phyloP scores from a whole-genome alignment of 2,113 vertebrate species.

The Alces alces region DNA sequence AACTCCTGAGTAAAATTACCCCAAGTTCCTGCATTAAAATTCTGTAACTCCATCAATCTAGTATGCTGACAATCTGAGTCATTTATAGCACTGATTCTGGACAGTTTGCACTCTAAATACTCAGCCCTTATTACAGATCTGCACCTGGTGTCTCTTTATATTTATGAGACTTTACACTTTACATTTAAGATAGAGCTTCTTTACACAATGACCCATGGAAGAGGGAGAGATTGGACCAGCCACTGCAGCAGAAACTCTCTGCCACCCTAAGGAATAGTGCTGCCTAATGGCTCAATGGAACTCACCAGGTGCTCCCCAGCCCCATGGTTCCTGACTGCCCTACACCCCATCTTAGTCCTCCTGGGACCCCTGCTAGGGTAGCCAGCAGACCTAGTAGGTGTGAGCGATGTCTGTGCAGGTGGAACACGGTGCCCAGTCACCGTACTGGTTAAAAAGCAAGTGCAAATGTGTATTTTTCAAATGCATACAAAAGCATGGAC shows the following conservation, averaged over 20 bases:
- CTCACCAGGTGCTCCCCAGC: not conserved
- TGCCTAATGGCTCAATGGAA: not conserved
- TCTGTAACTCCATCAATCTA: not conserved
- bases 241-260: not conserved
- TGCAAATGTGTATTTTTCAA: constrained; percentile 33
- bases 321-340: not conserved
- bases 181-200: not conserved
- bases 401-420: not conserved
- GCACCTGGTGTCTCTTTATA: not conserved
- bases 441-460: not conserved
- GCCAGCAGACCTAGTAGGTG: not conserved
- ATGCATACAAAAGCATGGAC: not conserved
- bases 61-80: not conserved
- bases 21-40: not conserved
- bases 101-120: not conserved
- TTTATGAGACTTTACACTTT: not conserved
- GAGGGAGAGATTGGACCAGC: not conserved
- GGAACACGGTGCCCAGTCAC: not conserved
- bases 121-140: not conserved
- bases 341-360: not conserved
- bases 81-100: not conserved
- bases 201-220: not conserved
- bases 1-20: not conserved
- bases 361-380: not conserved
- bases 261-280: not conserved